Base-by-base conservation (phyloP, 2,888 invertebrate species). In the Dryococelus australis region DNA sequence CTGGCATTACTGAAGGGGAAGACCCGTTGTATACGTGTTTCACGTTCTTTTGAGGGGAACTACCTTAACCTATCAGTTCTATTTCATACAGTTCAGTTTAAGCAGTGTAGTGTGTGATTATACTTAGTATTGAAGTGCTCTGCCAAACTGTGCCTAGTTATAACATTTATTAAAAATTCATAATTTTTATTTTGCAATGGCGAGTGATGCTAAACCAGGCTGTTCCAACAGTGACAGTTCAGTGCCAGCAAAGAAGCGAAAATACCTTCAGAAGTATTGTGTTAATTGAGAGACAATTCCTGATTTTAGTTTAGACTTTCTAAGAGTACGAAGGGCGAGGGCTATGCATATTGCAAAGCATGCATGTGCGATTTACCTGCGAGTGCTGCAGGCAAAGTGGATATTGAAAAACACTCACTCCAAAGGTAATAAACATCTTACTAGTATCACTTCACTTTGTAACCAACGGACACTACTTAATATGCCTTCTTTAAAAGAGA, bases 361-460 rank as follows among this genome's bases (percentile, higher is more conserved):
- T 65, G 65, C 65, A 20, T 20, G 24, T 65, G 65, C 16, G 65
- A 65, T 65, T 65, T 65, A 20, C 16, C 65, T 65, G 65, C 16
- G 65, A 20, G 65, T 65, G 65, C 65, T 65, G 65, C 13, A 65
- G 65, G 65, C 65, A 65, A 65, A 65, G 65, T 65, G 65, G 65
- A 65, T 20, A 65, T 65, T 65, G 65, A 65, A 65, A 65, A 65
- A 65, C n/a, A n/a, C n/a, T n/a, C 65, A 65, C 65, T 65, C 65
- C 16, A 65, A 65, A 65, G 65, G 65, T 65, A 65, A 65, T 8
- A 65, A 65, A 65, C 65, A 65, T 65, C 65, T 65, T 65, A 65
- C 65, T 20, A 65, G 16, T 65, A 16, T 65, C 16, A 65, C 65
- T 65, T 8, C 65, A 20, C 10, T 65, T 65, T 65, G 10, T 65